Evolutionary conservation across 2,888 invertebrate species (phyloP).

Genomic region (Ypsolopha scabrella): DNA sequence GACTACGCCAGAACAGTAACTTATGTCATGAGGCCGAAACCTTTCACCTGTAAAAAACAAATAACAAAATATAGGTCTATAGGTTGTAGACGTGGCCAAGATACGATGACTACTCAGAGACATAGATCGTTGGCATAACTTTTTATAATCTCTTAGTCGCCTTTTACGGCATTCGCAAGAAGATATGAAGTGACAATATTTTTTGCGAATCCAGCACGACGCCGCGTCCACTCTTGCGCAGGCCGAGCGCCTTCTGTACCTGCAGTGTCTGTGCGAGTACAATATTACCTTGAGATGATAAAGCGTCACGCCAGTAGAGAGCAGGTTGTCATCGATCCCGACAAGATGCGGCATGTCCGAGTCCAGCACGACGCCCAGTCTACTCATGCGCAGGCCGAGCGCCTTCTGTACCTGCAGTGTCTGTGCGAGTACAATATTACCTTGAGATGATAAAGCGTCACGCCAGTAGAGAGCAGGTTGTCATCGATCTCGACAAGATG

Average conservation of each 20-base stretch:
- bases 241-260: conserved; percentile 88
- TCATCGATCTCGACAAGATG: conserved; percentile 94
- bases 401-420: conserved; percentile 85
- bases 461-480: conserved; percentile 89
- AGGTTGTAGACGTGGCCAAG: too few species aligned
- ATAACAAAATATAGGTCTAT: too few species aligned
- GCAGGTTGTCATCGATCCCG: conserved; percentile 90
- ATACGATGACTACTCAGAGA: too few species aligned
- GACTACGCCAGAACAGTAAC: too few species aligned
- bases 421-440: conserved; percentile 28
- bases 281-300: conserved; percentile 83
- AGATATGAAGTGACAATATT: too few species aligned
- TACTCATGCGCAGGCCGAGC: conserved; percentile 86
- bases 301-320: conserved; percentile 91
- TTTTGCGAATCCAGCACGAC: conserved; percentile 90
- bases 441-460: conserved; percentile 91
- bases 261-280: conserved; percentile 49
- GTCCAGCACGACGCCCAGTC: conserved; percentile 88
- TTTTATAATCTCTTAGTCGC: too few species aligned
- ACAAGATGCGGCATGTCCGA: conserved; percentile 93
- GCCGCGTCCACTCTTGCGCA: conserved; percentile 89
- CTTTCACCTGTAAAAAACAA: too few species aligned
- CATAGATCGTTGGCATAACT: too few species aligned
- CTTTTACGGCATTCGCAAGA: too few species aligned
- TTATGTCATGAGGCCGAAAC: too few species aligned